phyloP scores from a whole-genome alignment of 2,113 vertebrate species.

The Eubucco bourcierii region DNA sequence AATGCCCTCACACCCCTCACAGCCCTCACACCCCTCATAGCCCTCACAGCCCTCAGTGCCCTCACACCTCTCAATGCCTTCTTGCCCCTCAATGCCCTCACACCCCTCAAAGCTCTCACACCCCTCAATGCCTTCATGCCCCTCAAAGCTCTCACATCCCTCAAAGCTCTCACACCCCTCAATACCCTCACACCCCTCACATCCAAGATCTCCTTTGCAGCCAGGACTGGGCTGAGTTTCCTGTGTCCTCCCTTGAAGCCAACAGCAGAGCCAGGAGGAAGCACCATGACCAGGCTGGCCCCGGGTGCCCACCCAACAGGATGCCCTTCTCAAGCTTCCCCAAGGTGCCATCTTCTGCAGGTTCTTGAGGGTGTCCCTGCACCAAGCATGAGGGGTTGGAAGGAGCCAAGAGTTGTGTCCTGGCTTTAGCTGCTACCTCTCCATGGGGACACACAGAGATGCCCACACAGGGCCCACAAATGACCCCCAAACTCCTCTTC shows the following conservation, averaged over 20 bases:
- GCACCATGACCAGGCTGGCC: accelerated
- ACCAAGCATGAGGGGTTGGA: neutral
- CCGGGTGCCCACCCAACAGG: neutral
- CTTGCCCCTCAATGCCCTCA: neutral
- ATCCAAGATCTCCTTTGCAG: neutral
- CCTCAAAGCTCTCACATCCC: neutral
- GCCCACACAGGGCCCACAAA: neutral
- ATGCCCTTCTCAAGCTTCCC: neutral
- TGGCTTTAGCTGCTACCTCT: neutral
- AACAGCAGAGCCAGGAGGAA: neutral
- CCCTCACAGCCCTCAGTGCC: too few species aligned
- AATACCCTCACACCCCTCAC: neutral
- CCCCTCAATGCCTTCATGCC: too few species aligned
- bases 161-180: too few species aligned
- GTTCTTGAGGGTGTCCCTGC: neutral
- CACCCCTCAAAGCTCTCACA: too few species aligned
- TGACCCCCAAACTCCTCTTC: neutral
- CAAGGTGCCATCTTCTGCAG: neutral
- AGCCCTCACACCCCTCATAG: too few species aligned
- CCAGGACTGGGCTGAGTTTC: neutral
- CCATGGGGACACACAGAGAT: accelerated
- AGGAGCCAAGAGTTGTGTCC: neutral
- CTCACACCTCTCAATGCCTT: too few species aligned
- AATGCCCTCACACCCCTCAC: too few species aligned
- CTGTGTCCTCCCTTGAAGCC: accelerated